Percentiles rank a stretch among this genome's conserved stretches.
phyloP scores from a whole-genome alignment of 2,113 vertebrate genomes.

The Aix galericulata region DNA sequence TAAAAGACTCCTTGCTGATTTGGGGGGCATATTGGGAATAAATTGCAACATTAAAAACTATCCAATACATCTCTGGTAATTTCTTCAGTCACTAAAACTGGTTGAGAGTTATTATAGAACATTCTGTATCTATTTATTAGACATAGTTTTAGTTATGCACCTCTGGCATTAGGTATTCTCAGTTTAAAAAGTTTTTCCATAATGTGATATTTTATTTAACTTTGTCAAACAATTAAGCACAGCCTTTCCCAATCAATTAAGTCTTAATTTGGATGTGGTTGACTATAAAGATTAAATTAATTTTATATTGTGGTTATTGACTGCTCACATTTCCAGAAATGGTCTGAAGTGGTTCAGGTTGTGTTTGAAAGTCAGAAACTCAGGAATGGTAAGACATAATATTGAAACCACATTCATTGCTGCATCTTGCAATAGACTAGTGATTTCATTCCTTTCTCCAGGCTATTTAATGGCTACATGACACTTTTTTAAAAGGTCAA shows the following conservation, averaged over 20 bases:
- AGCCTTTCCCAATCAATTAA: neutral
- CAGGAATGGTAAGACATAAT: neutral
- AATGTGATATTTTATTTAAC: neutral
- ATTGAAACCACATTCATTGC: neutral
- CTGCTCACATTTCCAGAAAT: neutral
- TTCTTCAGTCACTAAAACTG: neutral
- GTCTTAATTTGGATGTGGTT: neutral
- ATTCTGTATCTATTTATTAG: neutral
- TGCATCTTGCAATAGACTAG: conserved; percentile 20
- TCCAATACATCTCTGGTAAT: neutral
- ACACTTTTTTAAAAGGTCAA: conserved; percentile 54
- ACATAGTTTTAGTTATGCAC: neutral
- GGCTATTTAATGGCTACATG: conserved; percentile 33
- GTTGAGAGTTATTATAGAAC: neutral
- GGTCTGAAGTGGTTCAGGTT: neutral
- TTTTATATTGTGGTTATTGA: neutral
- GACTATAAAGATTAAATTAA: neutral
- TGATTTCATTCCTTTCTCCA: conserved; percentile 20
- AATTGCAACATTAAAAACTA: neutral
- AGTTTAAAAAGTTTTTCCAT: neutral
- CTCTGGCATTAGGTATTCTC: neutral
- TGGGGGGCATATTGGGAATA: accelerated
- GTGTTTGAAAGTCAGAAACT: neutral
- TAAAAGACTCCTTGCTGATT: neutral
- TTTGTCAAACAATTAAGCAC: neutral